Base-by-base conservation (phyloP, 1,140 invertebrate species). In the Cherax destructor region DNA sequence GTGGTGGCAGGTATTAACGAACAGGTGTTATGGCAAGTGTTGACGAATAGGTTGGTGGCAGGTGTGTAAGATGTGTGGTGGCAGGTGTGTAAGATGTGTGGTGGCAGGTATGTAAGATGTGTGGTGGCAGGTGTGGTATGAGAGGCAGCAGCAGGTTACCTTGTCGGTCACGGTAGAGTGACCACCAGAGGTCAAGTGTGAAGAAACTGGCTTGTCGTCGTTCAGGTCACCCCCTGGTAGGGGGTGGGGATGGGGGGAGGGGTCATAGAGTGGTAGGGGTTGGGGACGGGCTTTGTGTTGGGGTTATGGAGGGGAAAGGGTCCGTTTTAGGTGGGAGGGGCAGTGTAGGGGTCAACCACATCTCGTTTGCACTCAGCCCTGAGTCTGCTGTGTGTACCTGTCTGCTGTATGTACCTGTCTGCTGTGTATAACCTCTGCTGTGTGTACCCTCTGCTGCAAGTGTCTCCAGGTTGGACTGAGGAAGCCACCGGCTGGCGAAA, bases 101-200 rank as follows among this genome's bases (percentile, higher is more conserved):
- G 61, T 65, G 2, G 61, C 5, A 65, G 61, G 18, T 5, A 59
- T 59, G 61, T 9, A 13, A 21, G 4, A 16, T n/a, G 69, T 24
- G 24, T 5, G 6, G 69, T 5, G 7, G 69, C n/a, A 1, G 65
- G 16, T 24, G 69, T 74, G 69, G 69, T 30, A 30, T n/a, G 24
- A n/a, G 65, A 18, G 65, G 65, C 18, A n/a, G 65, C 65, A 21
- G 65, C 65, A 10, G 69, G 24, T 74, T n/a, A 74, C 69, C 69
- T 74, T 74, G 69, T 30, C 24, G n/a, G 69, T 74, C 69, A 74
- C 69, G 69, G 6, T 30, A 30, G 6, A 11, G 6, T 30, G 69
- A 74, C 6, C 69, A 74, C 69, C 69, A 74, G 69, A 30, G 69
- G 69, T 74, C 69, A 74, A 30, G 69, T 74, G 24, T 65, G 69